Evolutionary conservation across 2,888 invertebrate genomes (phyloP).

Genomic region (Trichacis sp.): DNA sequence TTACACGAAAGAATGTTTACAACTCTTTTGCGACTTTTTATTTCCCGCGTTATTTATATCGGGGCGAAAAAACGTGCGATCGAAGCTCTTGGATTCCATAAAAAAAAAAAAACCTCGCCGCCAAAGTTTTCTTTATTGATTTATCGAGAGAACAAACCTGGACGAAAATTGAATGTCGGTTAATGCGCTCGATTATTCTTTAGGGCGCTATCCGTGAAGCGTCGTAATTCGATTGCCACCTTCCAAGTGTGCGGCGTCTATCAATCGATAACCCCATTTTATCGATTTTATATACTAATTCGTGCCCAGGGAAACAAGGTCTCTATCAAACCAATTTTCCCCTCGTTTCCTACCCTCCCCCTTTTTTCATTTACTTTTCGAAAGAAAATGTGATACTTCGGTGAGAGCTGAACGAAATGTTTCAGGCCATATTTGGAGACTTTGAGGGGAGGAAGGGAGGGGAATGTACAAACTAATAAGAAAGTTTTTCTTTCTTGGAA

Average conservation of each 20-base stretch:
- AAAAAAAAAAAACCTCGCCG: no score
- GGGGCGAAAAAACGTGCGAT: neutral
- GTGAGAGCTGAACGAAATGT: neutral
- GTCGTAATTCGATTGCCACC: conserved; percentile 31
- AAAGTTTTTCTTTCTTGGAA: no score
- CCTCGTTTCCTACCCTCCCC: conserved; percentile 1
- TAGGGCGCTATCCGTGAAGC: conserved; percentile 26
- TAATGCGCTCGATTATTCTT: conserved; percentile 3
- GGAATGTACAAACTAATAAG: no score
- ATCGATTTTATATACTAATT: conserved; percentile 35
- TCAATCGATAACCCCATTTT: conserved; percentile 39
- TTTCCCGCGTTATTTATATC: neutral
- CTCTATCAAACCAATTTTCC: neutral
- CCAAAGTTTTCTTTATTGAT: neutral
- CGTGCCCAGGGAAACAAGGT: conserved; percentile 17
- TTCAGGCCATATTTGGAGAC: no score
- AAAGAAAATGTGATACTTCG: neutral
- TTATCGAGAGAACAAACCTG: neutral
- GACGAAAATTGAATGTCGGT: neutral
- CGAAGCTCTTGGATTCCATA: no score
- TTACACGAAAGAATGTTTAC: neutral
- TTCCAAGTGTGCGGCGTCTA: conserved; percentile 20
- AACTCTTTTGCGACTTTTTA: neutral
- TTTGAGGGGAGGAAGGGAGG: no score
- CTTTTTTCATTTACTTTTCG: conserved; percentile 7